Conservation (phyloP, 1,140 invertebrate species). For the Drosophila lini region DNA sequence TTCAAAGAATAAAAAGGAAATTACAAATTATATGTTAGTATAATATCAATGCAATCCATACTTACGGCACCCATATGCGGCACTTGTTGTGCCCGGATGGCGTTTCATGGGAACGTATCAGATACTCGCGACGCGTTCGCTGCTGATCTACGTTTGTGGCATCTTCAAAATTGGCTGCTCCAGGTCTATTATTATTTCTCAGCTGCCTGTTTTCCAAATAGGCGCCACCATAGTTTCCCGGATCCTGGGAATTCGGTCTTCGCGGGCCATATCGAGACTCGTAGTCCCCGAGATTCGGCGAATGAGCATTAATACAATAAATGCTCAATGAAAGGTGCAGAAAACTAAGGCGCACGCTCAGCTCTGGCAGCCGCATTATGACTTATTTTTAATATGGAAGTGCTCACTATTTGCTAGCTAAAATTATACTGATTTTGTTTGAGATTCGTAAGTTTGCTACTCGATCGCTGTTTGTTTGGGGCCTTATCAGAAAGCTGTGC, state of each 20-base stretch:
- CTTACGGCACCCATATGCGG: slow-evolving; percentile 78
- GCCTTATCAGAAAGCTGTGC: slow-evolving; percentile 60
- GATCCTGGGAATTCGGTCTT: slow-evolving; percentile 16
- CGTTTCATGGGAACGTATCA: slow-evolving; percentile 55
- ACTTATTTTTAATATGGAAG: neutral
- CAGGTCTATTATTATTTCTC: slow-evolving; percentile 38
- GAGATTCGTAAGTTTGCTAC: slow-evolving; percentile 1
- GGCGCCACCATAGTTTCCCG: slow-evolving; percentile 1
- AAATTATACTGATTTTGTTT: slow-evolving; percentile 57
- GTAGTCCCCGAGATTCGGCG: slow-evolving; percentile 46
- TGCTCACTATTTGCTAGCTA: slow-evolving; percentile 55
- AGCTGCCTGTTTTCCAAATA: slow-evolving; percentile 30
- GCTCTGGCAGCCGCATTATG: slow-evolving; percentile 31
- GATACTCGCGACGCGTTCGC: slow-evolving; percentile 48
- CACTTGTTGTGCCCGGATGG: slow-evolving; percentile 55
- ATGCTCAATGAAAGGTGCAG: neutral
- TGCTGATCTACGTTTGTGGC: neutral
- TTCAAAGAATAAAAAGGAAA: no score
- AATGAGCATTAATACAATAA: neutral
- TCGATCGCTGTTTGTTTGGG: slow-evolving; percentile 10
- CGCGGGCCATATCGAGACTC: slow-evolving; percentile 34
- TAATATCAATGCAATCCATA: slow-evolving; percentile 7
- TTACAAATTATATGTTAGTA: neutral
- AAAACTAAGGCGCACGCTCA: slow-evolving; percentile 16
- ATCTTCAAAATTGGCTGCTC: slow-evolving; percentile 18